A percentile compares a stretch with the other conserved stretches of the same genome.
These are phyloP conservation scores for Cheilosia variabilis DNA, from an alignment of 2,888 invertebrate genomes.

Conservation along the genomic window DNA sequence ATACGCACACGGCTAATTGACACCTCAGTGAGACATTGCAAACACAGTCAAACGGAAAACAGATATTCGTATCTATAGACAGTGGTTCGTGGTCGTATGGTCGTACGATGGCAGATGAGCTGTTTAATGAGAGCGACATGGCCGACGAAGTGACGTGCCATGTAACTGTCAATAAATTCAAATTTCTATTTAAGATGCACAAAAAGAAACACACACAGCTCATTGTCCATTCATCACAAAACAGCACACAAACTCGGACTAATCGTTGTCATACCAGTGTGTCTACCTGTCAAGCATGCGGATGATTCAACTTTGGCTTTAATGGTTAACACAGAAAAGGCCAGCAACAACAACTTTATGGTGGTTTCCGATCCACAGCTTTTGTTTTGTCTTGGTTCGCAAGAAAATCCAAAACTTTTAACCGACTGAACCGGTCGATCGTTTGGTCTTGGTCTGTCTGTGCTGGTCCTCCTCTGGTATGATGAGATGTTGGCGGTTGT, in stretches of 20 bases:
- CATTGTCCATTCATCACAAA: constrained; percentile 68
- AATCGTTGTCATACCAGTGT: constrained; percentile 64
- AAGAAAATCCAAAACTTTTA: constrained; percentile 45
- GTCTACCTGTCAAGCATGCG: constrained; percentile 54
- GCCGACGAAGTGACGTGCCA: neutral
- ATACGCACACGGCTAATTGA: constrained; percentile 47
- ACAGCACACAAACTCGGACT: constrained; percentile 51
- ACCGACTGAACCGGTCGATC: constrained; percentile 56
- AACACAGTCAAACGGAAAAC: constrained; percentile 22
- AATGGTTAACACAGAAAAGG: constrained; percentile 27
- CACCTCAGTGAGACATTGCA: constrained; percentile 54
- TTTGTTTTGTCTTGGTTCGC: constrained; percentile 22
- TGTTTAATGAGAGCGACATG: constrained; percentile 21
- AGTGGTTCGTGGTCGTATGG: neutral
- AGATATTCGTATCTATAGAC: constrained; percentile 4
- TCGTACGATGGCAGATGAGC: constrained; percentile 34
- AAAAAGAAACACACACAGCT: constrained; percentile 1
- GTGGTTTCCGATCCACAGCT: constrained; percentile 38
- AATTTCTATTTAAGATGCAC: constrained; percentile 60
- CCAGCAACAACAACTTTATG: constrained; percentile 2
- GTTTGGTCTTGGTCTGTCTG: constrained; percentile 16
- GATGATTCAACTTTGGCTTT: constrained; percentile 58
- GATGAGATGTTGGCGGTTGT: constrained; percentile 51
- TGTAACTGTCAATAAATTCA: constrained; percentile 54
- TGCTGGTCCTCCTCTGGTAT: constrained; percentile 18